Conservation (phyloP, 2,113 vertebrate species). For the Leptobrachium leishanense region DNA sequence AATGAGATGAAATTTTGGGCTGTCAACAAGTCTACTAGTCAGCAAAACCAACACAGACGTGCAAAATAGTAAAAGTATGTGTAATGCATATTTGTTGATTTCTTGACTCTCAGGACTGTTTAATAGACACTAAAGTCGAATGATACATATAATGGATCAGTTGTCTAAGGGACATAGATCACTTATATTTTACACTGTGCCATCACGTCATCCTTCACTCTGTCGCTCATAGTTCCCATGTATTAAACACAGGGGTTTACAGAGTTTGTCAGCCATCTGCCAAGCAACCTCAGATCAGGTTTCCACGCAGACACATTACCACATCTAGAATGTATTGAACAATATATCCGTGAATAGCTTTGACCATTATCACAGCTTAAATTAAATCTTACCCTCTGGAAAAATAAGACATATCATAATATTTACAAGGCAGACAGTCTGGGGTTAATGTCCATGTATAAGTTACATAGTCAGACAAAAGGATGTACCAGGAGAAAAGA, state of each 20-base stretch:
- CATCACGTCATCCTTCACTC: constrained; percentile 55
- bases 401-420: constrained; percentile 18
- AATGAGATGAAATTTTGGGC: too few species aligned
- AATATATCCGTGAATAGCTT: constrained; percentile 42
- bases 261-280: constrained; percentile 41
- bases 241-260: constrained; percentile 43
- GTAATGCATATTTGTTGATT: too few species aligned
- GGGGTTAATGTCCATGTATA: not conserved
- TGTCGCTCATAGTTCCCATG: constrained; percentile 54
- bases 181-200: not conserved
- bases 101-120: too few species aligned
- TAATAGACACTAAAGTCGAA: too few species aligned
- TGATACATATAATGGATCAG: not conserved
- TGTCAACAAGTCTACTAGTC: too few species aligned
- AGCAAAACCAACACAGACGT: too few species aligned
- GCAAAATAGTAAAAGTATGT: too few species aligned
- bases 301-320: constrained; percentile 46
- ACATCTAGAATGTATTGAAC: constrained; percentile 49
- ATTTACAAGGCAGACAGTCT: constrained; percentile 34
- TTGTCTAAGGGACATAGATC: not conserved
- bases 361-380: constrained; percentile 48
- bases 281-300: constrained; percentile 37
- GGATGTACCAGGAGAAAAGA: not conserved
- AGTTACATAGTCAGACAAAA: not conserved
- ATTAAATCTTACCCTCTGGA: constrained; percentile 46